Evolutionary conservation across 1,140 invertebrate genomes (phyloP), one percentile per base, ranked within the genome.

Genomic region (Drosophila murphyi): DNA sequence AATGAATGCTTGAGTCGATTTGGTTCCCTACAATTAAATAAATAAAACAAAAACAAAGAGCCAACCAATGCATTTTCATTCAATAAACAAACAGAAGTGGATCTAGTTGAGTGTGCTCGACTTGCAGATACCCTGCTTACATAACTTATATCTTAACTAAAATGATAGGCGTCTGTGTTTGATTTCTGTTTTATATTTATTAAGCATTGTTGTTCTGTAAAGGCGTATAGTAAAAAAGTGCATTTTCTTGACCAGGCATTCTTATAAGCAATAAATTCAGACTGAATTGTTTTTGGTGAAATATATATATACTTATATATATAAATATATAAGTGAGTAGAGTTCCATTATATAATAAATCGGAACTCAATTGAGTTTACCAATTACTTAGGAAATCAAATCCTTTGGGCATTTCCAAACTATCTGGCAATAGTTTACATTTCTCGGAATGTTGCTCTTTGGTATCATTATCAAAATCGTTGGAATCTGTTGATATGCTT

Each of bases 341-440:
- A 20, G 20, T 20, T 20, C 1, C 20, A 20, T 20, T 20, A 20
- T 20, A 20, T 5, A 34, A 34, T 34, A 34, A 0, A 5, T 34
- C 5, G 34, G 4, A 60, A 61, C 32, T 34, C 7, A 34, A 48
- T 35, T 45, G 8, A 45, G 35, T 55, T 89, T 89, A 92, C 90
- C 90, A 92, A 67, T 92, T 92, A 54, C 75, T 92, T 12, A 92
- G 68, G 64, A 92, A 92, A 61, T 92, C 90, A 56, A 92, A 92
- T 4, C 90, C 90, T n/a, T 86, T 82, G 1, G 78, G 80, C n/a
- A 92, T 78, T 52, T 86, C 35, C n/a, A 74, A 29, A 59, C 76
- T 60, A 3, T 69, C 39, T 5, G 82, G 63, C 56, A 92, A 59
- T 41, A 90, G 69, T 54, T 77, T 65, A 6, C 62, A 51, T 12